Evolutionary conservation across 1,140 invertebrate genomes (phyloP).

Genomic region (Trichonephila clavata): DNA sequence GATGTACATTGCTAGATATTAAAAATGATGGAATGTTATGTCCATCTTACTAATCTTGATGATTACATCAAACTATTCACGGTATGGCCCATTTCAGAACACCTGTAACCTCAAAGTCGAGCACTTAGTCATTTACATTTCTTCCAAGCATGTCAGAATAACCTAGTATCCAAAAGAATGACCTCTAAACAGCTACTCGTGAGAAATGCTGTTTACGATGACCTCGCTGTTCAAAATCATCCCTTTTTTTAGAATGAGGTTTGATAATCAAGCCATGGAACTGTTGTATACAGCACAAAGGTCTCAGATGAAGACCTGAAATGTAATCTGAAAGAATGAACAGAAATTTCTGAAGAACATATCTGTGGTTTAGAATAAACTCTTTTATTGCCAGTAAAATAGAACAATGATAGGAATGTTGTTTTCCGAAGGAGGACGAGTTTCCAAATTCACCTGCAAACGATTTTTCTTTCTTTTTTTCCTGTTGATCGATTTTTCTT

Average conservation of each 20-base stretch:
- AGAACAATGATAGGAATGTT: not conserved
- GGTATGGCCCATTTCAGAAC: not conserved
- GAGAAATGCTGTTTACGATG: not conserved
- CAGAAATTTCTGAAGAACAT: not conserved
- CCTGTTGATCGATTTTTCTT: not conserved
- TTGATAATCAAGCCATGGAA: not conserved
- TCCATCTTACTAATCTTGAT: not conserved
- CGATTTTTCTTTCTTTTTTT: not conserved
- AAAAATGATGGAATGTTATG: too few species aligned
- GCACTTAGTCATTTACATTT: not conserved
- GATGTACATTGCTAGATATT: too few species aligned
- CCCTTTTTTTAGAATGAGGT: not conserved
- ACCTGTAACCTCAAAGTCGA: not conserved
- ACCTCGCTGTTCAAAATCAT: not conserved
- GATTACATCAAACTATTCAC: not conserved
- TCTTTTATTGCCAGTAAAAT: not conserved
- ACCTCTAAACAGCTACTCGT: slow-evolving; percentile 9
- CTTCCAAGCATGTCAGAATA: not conserved
- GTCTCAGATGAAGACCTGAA: not conserved
- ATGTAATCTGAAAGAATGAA: not conserved
- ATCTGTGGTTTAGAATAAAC: not conserved
- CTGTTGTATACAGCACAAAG: not conserved
- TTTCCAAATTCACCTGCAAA: not conserved
- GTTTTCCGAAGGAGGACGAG: not conserved
- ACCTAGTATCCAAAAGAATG: not conserved